Conservation (phyloP, 1,140 invertebrate genomes). For the Propsilocerus akamusi region DNA sequence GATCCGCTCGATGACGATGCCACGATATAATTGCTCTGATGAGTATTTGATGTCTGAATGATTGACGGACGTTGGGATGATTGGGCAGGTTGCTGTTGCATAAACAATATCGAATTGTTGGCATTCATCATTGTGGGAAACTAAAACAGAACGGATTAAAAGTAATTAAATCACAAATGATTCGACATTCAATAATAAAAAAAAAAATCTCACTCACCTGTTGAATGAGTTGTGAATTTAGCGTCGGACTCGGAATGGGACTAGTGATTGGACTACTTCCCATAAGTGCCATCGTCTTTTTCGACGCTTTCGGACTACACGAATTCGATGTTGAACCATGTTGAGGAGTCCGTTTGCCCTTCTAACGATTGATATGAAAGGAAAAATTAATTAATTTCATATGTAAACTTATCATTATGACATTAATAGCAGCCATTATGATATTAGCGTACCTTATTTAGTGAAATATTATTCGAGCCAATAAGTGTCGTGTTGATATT, state of each 20-base stretch:
- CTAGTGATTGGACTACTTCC: conserved; percentile 21
- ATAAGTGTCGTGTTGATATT: conserved; percentile 24
- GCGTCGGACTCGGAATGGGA: conserved; percentile 18
- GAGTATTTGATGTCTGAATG: conserved; percentile 4
- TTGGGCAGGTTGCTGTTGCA: not conserved
- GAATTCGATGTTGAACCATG: conserved; percentile 12
- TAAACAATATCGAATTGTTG: conserved; percentile 10
- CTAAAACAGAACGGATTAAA: conserved; percentile 7
- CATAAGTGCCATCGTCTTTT: conserved; percentile 13
- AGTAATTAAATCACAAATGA: not conserved
- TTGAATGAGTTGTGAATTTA: conserved; percentile 12
- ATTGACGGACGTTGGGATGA: not conserved
- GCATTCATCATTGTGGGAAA: conserved; percentile 11
- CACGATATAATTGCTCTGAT: conserved; percentile 1
- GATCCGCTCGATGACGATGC: too few species aligned
- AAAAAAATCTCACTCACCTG: conserved; percentile 13
- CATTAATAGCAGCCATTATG: too few species aligned
- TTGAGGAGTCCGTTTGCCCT: conserved; percentile 12
- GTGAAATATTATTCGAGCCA: conserved; percentile 24
- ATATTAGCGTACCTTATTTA: conserved; percentile 25
- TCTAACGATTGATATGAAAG: not conserved
- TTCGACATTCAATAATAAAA: conserved; percentile 9
- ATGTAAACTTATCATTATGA: not conserved
- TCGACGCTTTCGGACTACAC: conserved; percentile 22
- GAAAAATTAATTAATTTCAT: not conserved